Evolutionary conservation across 2,113 vertebrate genomes (phyloP).

Genomic region (Gobio gobio): DNA sequence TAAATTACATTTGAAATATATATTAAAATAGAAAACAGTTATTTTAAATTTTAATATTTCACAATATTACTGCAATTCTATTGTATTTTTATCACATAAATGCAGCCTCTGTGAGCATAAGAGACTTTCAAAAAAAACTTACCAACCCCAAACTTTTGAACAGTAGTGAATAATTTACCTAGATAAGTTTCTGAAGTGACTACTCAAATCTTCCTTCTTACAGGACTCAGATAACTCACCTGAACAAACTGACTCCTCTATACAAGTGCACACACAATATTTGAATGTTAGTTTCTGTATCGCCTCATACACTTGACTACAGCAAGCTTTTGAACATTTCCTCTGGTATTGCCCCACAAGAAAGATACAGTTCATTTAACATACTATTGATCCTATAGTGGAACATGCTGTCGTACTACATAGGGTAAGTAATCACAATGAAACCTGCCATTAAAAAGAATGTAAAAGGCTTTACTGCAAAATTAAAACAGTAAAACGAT

Average conservation of each 20-base stretch:
- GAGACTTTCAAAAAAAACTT: background rate
- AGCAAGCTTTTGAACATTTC: background rate
- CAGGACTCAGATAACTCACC: background rate
- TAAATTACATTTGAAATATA: background rate
- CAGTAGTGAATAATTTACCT: no score
- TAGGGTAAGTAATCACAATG: background rate
- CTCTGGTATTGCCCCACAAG: background rate
- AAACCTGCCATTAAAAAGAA: background rate
- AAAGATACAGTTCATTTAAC: background rate
- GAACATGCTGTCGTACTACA: background rate
- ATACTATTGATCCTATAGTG: slow-evolving; percentile 9
- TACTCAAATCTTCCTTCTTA: background rate
- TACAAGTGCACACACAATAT: background rate
- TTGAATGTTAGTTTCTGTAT: background rate
- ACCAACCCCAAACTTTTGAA: background rate
- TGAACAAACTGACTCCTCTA: background rate
- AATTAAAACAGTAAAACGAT: background rate
- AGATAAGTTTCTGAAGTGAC: background rate
- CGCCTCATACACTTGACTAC: background rate
- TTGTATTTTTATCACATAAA: background rate
- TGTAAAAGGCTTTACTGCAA: background rate
- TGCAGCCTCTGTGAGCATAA: background rate
- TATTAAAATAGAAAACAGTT: background rate
- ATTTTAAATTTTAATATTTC: background rate
- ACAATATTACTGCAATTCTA: background rate